Conservation (phyloP, 2,113 vertebrate genomes). For the Zapus hudsonius region DNA sequence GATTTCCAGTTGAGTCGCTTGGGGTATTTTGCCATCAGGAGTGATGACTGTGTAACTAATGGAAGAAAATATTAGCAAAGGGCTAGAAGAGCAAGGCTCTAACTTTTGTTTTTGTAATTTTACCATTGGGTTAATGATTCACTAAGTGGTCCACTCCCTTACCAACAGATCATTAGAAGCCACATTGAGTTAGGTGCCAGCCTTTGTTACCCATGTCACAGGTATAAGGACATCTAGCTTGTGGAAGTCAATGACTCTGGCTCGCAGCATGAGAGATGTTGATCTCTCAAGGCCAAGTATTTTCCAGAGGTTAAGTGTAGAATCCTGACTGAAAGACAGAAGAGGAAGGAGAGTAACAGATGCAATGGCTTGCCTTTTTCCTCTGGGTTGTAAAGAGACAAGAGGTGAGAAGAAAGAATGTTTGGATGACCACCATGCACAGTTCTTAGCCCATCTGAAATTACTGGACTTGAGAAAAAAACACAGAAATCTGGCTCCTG, state of each 20-base stretch:
- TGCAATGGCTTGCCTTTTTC: background rate
- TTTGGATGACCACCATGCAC: background rate
- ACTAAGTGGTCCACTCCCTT: background rate
- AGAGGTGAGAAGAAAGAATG: conserved; percentile 1
- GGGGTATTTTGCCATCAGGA: conserved; percentile 32
- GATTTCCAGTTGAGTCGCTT: conserved; percentile 36
- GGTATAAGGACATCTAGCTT: background rate
- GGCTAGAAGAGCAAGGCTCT: conserved; percentile 30
- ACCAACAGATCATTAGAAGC: background rate
- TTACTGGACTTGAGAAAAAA: conserved; percentile 25
- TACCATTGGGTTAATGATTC: background rate
- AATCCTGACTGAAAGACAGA: background rate
- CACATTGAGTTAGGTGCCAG: background rate
- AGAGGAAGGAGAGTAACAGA: background rate
- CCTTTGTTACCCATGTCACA: background rate
- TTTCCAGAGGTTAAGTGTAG: background rate
- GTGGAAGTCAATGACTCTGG: background rate
- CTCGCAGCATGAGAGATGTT: too few species aligned
- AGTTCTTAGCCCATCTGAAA: conserved; percentile 47
- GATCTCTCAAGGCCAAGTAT: background rate
- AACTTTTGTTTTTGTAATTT: conserved; percentile 42
- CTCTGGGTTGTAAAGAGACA: background rate
- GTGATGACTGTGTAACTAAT: conserved; percentile 48
- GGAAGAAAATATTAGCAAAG: conserved; percentile 41
- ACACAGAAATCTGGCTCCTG: background rate